phyloP scores from a whole-genome alignment of 2,113 vertebrate genomes.

The Chelonoidis abingdonii region DNA sequence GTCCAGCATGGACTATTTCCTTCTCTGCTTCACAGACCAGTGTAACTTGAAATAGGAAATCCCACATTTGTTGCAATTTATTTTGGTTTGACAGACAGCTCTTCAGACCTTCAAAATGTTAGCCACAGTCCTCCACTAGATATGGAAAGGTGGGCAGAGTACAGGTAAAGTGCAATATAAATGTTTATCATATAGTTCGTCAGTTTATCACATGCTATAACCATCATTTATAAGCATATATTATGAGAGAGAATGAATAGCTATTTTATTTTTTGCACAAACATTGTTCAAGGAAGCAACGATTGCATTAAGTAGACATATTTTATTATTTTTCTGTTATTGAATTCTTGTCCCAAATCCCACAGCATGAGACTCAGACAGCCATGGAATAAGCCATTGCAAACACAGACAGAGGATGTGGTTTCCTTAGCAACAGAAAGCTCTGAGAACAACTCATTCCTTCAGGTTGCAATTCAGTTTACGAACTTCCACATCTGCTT shows the following conservation, averaged over 20 bases:
- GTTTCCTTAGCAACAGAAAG: slow-evolving; percentile 76
- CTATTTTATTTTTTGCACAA: background rate
- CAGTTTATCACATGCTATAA: background rate
- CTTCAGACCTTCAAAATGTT: background rate
- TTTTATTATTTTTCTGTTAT: slow-evolving; percentile 24
- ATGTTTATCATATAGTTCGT: background rate
- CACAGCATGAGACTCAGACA: slow-evolving; percentile 50
- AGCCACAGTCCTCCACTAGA: background rate
- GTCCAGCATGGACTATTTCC: background rate
- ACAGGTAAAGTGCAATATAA: background rate
- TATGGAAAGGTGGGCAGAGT: background rate
- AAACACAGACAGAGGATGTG: slow-evolving; percentile 49
- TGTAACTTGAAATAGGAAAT: background rate
- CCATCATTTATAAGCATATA: background rate
- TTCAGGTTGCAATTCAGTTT: slow-evolving; percentile 75
- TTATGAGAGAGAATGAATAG: background rate
- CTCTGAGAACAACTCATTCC: slow-evolving; percentile 41
- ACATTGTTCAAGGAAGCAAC: background rate
- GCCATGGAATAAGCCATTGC: slow-evolving; percentile 37
- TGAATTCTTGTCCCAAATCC: background rate
- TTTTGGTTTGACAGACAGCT: background rate
- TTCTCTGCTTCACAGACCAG: background rate
- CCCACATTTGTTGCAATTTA: background rate
- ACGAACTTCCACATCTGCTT: slow-evolving; percentile 69
- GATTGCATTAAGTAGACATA: background rate